Conservation (phyloP, 2,113 vertebrate species). For the Ciconia maguari region DNA sequence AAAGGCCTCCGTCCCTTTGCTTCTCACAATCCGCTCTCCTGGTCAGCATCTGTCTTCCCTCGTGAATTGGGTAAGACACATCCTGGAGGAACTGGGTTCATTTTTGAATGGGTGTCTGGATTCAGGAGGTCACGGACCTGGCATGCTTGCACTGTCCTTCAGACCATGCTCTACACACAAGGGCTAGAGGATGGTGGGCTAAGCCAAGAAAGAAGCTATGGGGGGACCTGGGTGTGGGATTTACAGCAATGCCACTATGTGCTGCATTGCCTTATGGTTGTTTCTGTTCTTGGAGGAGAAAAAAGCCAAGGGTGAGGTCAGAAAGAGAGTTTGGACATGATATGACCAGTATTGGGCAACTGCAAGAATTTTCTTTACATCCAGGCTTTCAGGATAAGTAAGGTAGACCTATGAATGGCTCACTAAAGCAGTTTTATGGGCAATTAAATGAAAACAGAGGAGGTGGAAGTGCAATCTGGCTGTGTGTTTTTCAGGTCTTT, state of each 20-base stretch:
- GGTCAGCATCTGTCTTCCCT: neutral
- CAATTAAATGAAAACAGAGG: accelerated
- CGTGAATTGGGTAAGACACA: neutral
- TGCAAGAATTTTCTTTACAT: neutral
- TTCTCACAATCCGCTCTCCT: neutral
- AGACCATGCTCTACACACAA: neutral
- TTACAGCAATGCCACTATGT: accelerated
- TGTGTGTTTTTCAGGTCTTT: neutral
- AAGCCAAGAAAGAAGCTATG: neutral
- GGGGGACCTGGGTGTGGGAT: neutral
- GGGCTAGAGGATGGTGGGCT: neutral
- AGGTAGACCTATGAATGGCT: neutral
- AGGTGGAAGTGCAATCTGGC: neutral
- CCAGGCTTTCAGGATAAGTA: neutral
- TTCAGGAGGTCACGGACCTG: neutral
- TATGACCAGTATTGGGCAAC: accelerated
- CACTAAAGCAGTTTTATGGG: neutral
- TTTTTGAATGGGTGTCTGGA: neutral
- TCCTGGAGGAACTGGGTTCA: neutral
- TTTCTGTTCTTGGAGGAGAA: neutral
- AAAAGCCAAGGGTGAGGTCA: neutral
- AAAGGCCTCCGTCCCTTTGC: neutral
- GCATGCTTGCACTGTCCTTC: neutral
- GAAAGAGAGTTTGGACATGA: neutral
- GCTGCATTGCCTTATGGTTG: accelerated